Evolutionary conservation across 2,888 invertebrate genomes (phyloP).

Genomic region (Protula sp.): DNA sequence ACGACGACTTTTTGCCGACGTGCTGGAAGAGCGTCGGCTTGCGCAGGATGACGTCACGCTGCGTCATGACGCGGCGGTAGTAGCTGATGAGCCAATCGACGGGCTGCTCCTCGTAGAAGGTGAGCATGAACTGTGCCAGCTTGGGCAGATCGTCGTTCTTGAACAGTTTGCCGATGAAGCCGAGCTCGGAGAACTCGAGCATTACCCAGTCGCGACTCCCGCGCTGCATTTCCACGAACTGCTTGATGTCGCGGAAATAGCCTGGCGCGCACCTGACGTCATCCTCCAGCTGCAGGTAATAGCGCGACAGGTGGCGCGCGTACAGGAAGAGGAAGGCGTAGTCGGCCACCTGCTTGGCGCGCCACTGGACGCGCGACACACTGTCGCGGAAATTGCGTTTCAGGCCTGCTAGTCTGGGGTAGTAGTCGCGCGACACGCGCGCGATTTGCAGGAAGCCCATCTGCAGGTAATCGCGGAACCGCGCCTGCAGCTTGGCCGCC

Average conservation of each 20-base stretch:
- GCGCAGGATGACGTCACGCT: slow-evolving; percentile 15
- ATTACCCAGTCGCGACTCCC: slow-evolving; percentile 44
- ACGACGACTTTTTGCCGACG: slow-evolving; percentile 42
- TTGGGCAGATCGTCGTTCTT: slow-evolving; percentile 30
- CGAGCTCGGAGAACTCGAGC: slow-evolving; percentile 44
- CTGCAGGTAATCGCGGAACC: slow-evolving; percentile 31
- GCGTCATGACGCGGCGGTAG: slow-evolving; percentile 19
- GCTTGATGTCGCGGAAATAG: slow-evolving; percentile 38
- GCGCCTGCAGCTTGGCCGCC: slow-evolving; percentile 19
- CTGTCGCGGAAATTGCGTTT: slow-evolving; percentile 47
- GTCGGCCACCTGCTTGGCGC: slow-evolving; percentile 45
- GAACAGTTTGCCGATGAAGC: slow-evolving; percentile 48
- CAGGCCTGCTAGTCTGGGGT: slow-evolving; percentile 30
- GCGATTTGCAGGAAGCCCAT: slow-evolving; percentile 49
- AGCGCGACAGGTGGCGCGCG: slow-evolving; percentile 34
- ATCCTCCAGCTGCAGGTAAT: slow-evolving; percentile 49
- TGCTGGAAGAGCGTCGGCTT: slow-evolving; percentile 28
- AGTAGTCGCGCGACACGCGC: slow-evolving; percentile 31
- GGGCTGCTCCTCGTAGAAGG: slow-evolving; percentile 28
- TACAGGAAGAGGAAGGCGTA: slow-evolving; percentile 38
- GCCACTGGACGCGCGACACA: slow-evolving; percentile 42
- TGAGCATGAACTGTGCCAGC: slow-evolving; percentile 20
- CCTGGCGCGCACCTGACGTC: slow-evolving; percentile 39
- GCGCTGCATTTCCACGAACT: slow-evolving; percentile 27
- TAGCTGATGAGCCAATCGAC: slow-evolving; percentile 25